Percentiles rank a stretch among this genome's conserved stretches.
phyloP scores from a whole-genome alignment of 1,140 invertebrate genomes.

The Conus betulinus region DNA sequence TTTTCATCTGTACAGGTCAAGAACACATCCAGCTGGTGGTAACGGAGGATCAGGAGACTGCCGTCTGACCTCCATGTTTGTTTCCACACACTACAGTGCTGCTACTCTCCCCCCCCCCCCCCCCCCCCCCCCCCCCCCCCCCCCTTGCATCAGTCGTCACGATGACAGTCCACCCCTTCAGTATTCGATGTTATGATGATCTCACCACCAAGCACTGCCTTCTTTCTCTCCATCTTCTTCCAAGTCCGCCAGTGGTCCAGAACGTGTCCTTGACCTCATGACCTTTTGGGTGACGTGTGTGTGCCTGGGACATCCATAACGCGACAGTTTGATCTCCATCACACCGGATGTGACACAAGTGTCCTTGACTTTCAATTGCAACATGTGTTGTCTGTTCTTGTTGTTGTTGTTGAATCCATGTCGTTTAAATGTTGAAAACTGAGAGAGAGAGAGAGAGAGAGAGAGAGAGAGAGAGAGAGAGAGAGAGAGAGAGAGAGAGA shows the following conservation, averaged over 20 bases:
- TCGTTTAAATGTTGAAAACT: no score
- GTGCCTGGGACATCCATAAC: no score
- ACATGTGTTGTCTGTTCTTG: no score
- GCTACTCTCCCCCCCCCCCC: no score
- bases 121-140: background rate
- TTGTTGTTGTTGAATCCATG: no score
- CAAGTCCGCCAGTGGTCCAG: background rate
- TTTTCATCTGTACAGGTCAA: conserved; percentile 80
- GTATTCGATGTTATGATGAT: background rate
- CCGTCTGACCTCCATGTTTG: conserved; percentile 76
- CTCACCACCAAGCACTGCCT: background rate
- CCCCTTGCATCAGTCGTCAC: background rate
- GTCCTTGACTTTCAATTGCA: background rate
- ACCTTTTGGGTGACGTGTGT: no score
- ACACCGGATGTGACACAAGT: background rate
- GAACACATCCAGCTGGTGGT: conserved; percentile 86
- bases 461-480: no score
- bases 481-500: no score
- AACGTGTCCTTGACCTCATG: no score
- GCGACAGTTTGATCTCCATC: background rate
- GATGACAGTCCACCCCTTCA: background rate
- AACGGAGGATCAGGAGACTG: conserved; percentile 85
- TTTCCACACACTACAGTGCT: no score
- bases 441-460: no score
- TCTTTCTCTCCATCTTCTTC: background rate